Evolutionary conservation across 2,113 vertebrate genomes (phyloP), one percentile per base, ranked within the genome.

Genomic region (Zosterops pallidus): DNA sequence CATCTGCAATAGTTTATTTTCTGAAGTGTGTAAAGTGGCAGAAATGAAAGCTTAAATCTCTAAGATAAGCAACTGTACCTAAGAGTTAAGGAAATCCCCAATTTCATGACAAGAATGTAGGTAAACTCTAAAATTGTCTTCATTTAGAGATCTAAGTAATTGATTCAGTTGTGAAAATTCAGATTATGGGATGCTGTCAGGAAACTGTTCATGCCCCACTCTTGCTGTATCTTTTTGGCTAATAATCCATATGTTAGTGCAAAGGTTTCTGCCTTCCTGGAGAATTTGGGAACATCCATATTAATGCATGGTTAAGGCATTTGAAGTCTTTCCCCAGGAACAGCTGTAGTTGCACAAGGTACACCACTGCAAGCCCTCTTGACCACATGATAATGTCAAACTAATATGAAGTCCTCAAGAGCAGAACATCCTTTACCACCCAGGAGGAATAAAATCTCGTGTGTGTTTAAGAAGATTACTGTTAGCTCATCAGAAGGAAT

Each of bases 401-500:
- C 33, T 91, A 70, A 84, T 62, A 69, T 37, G 33, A 86, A 90
- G 72, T 79, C 89, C 89, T 94, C 44, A 63, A 60, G 71, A 90
- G 64, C 3, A 80, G 72, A 92, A 60, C 24, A 81, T 90, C 76
- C 76, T 93, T 92, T 90, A 63, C 68, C 86, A 86, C 56, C 76
- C 44, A 63, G 71, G 88, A 96, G 88, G 67, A 87, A 85, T 94
- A 90, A 95, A 95, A 76, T 82, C 82, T 37, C 89, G 64, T 52
- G 83, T 92, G 56, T 7, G 1, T 92, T 95, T 96, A 83, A 90
- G 91, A 85, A 79, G 92, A 95, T 96, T 95, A 83, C 78, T 88
- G 76, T 84, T 95, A 88, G 94, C 83, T 92, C 11, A 2, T 94
- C 35, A 42, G 91, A 83, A 92, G 80, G 92, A 95, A 81, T 93